phyloP scores from a whole-genome alignment of 1,140 invertebrate genomes.

The Procambarus virginalis region DNA sequence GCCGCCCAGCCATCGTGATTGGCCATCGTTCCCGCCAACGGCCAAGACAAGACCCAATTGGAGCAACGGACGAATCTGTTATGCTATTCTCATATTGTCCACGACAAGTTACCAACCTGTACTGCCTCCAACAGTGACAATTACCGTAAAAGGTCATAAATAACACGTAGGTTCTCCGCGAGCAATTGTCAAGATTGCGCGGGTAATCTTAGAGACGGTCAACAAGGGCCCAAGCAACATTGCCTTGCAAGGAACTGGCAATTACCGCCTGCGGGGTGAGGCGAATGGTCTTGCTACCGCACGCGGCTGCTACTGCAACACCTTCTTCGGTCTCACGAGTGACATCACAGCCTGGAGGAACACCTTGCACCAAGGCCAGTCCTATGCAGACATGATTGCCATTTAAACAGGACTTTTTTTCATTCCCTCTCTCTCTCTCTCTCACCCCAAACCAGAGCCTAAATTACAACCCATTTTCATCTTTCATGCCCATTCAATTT shows the following conservation, averaged over 20 bases:
- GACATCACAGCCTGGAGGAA: not conserved
- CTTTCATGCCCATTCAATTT: conserved; percentile 61
- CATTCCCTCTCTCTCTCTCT: conserved; percentile 1
- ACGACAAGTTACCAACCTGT: conserved; percentile 1
- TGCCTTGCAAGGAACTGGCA: not conserved
- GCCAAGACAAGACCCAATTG: not conserved
- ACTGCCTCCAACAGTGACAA: conserved; percentile 10
- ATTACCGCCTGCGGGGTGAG: conserved; percentile 12
- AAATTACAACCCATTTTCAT: conserved; percentile 59
- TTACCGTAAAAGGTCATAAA: conserved; percentile 40
- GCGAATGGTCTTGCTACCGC: not conserved
- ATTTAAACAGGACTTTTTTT: not conserved
- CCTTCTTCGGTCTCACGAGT: not conserved
- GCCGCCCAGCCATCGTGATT: not conserved
- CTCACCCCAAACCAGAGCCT: conserved; percentile 12
- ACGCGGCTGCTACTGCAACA: not conserved
- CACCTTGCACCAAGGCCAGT: not conserved
- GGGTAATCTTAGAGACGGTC: not conserved
- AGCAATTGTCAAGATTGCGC: not conserved
- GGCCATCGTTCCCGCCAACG: too few species aligned
- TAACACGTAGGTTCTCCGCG: not conserved
- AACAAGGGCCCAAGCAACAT: not conserved
- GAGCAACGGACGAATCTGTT: not conserved
- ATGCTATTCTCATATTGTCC: not conserved
- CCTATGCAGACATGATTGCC: too few species aligned